A percentile compares a stretch with the other conserved stretches of the same genome.
Evolutionary conservation across 2,888 invertebrate species (phyloP).

Genomic region (Entomobrya multifasciata): DNA sequence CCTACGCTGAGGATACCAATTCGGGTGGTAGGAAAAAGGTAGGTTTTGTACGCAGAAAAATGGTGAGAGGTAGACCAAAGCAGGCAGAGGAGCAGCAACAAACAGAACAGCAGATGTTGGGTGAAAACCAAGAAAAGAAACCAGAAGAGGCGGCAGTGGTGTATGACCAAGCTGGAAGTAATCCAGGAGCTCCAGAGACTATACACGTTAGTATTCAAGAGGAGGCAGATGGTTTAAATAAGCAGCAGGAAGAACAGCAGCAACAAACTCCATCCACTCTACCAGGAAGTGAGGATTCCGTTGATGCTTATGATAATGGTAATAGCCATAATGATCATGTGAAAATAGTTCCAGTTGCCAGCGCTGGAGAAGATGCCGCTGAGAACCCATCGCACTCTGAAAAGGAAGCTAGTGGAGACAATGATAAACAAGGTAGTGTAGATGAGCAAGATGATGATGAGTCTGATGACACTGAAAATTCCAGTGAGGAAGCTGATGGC

Average conservation of each 20-base stretch:
- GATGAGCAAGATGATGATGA: not conserved
- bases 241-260: not conserved
- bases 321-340: not conserved
- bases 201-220: slow-evolving; percentile 31
- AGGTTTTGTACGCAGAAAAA: slow-evolving; percentile 17
- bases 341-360: slow-evolving; percentile 7
- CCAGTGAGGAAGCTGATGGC: not conserved
- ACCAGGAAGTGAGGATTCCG: not conserved
- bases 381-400: not conserved
- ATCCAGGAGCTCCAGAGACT: slow-evolving; percentile 20
- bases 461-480: slow-evolving; percentile 4
- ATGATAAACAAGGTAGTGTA: not conserved
- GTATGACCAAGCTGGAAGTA: slow-evolving; percentile 15
- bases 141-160: not conserved
- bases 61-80: slow-evolving; percentile 10
- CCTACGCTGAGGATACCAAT: slow-evolving; percentile 4
- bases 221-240: not conserved
- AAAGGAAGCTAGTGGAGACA: not conserved
- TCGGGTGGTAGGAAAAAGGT: slow-evolving; percentile 16
- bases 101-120: not conserved
- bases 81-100: slow-evolving; percentile 21
- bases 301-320: not conserved
- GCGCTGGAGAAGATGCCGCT: not conserved
- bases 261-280: not conserved
- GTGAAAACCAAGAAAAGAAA: slow-evolving; percentile 1